These are phyloP conservation scores for Leucopternis melanops DNA, from an alignment of 2,113 vertebrate species.

Conservation along the genomic window DNA sequence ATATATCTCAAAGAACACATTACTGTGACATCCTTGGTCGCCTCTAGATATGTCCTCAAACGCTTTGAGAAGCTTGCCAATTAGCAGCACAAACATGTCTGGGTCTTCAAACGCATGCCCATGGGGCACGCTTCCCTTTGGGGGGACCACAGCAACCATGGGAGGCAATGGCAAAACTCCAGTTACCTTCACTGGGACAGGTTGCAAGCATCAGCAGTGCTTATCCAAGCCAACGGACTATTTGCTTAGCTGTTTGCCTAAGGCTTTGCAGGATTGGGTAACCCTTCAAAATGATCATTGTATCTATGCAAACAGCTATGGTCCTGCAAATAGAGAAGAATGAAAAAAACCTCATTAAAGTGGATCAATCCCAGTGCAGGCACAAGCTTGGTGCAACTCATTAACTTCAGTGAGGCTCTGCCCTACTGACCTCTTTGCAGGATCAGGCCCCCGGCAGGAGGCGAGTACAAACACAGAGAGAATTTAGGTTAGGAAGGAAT, in stretches of 20 bases:
- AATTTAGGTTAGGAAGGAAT: not conserved
- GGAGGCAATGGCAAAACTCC: not conserved
- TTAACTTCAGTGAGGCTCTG: not conserved
- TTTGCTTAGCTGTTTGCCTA: not conserved
- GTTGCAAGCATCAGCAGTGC: not conserved
- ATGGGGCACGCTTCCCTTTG: accelerated
- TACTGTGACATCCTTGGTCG: not conserved
- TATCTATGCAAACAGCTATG: not conserved
- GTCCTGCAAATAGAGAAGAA: not conserved
- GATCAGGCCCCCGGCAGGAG: not conserved
- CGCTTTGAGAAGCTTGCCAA: not conserved
- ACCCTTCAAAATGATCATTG: not conserved
- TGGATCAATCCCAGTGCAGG: not conserved
- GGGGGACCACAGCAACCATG: accelerated
- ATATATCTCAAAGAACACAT: not conserved
- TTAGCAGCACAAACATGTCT: not conserved
- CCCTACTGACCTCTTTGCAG: not conserved
- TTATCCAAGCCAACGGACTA: not conserved
- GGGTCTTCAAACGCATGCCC: not conserved
- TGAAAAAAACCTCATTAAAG: not conserved
- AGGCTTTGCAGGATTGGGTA: not conserved
- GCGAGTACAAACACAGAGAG: accelerated
- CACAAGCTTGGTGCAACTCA: not conserved
- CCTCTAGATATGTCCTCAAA: not conserved
- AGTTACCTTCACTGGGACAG: not conserved